These are phyloP conservation scores for Lycopodina hypogea DNA, from an alignment of 37 sponge, comb jelly and placozoan genomes.

Conservation along the genomic window DNA sequence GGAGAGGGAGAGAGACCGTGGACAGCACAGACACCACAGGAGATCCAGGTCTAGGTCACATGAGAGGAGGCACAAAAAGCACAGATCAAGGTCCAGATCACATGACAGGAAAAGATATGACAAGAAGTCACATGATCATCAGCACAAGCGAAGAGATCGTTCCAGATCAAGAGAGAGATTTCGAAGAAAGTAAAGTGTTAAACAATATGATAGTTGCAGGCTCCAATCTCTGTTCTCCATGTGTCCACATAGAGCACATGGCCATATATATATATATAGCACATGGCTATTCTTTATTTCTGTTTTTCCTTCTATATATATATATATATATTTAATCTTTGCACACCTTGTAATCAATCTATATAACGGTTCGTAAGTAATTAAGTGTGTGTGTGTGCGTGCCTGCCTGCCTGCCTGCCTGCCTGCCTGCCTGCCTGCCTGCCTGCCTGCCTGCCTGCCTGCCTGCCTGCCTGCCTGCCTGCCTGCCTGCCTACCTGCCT, in stretches of 20 bases:
- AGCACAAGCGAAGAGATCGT: background rate
- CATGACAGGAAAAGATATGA: background rate
- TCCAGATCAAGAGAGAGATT: constrained; percentile 19
- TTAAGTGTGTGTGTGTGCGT: no score
- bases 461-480: no score
- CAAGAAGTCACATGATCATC: no score
- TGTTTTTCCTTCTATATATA: background rate
- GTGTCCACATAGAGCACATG: background rate
- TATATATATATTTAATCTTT: no score
- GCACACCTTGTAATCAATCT: no score
- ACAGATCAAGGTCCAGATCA: background rate
- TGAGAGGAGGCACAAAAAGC: background rate
- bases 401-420: no score
- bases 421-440: no score
- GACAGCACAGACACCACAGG: background rate
- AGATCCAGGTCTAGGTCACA: constrained; percentile 17
- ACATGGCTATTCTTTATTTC: background rate
- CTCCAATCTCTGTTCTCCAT: background rate
- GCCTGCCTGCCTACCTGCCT: no score
- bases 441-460: no score
- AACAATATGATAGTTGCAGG: background rate
- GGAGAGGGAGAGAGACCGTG: background rate
- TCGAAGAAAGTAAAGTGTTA: background rate
- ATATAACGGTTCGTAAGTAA: no score
- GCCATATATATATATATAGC: background rate